Conservation (phyloP, 2,888 invertebrate species). For the Erebia epiphron region DNA sequence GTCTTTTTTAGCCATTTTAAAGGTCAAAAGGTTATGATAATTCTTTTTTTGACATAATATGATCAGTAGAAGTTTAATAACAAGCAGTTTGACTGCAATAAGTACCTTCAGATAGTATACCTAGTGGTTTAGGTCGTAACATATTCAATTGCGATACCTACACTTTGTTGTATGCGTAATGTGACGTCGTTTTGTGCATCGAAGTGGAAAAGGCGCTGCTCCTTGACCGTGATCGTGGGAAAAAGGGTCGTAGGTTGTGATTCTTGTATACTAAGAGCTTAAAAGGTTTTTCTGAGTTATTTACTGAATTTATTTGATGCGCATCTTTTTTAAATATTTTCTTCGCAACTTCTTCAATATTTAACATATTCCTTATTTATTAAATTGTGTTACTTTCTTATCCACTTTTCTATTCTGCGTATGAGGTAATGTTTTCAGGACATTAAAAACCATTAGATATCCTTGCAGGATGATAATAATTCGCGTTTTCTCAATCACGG, state of each 20-base stretch:
- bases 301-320: background rate
- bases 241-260: slow-evolving; percentile 53
- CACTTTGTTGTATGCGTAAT: slow-evolving; percentile 13
- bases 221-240: slow-evolving; percentile 66
- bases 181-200: slow-evolving; percentile 47
- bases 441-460: background rate
- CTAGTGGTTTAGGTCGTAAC: slow-evolving; percentile 23
- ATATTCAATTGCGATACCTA: background rate
- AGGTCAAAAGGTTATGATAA: no score
- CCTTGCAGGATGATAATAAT: slow-evolving; percentile 13
- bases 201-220: slow-evolving; percentile 63
- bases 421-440: background rate
- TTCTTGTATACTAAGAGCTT: background rate
- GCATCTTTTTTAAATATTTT: no score
- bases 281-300: background rate
- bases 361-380: no score
- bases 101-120: background rate
- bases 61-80: no score
- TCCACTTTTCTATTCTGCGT: no score
- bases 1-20: no score
- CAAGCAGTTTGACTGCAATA: no score
- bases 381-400: no score
- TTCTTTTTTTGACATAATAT: no score
- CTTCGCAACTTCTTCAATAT: no score
- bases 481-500: slow-evolving; percentile 57